These are phyloP conservation scores for Syngnathus typhle DNA, from an alignment of 2,113 vertebrate species.

Conservation along the genomic window DNA sequence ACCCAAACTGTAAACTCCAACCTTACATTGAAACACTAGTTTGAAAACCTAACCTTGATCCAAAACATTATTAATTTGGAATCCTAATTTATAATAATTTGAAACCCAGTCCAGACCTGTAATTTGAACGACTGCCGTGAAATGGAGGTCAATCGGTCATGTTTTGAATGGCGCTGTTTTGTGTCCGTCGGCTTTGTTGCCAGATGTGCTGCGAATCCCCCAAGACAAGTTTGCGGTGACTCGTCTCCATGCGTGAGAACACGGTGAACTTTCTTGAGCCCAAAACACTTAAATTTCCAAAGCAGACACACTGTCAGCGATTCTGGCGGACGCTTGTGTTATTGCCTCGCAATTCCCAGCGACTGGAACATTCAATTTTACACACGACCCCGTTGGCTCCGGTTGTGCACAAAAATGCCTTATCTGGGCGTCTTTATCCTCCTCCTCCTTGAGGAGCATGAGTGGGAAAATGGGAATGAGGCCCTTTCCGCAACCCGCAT, in stretches of 20 bases:
- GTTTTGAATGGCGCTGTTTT: background rate
- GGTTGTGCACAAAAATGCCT: constrained; percentile 34
- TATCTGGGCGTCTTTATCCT: constrained; percentile 20
- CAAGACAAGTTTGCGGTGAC: background rate
- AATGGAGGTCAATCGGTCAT: background rate
- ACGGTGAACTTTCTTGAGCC: background rate
- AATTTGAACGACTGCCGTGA: background rate
- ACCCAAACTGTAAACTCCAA: background rate
- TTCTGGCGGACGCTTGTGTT: background rate
- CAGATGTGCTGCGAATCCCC: background rate
- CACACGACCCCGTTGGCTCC: constrained; percentile 18
- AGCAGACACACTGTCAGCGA: background rate
- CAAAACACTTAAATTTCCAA: background rate
- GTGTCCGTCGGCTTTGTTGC: background rate
- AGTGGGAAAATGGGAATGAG: background rate
- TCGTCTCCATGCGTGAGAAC: background rate
- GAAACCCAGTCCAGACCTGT: too few species aligned
- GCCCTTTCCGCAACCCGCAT: background rate
- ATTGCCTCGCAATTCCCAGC: constrained; percentile 19
- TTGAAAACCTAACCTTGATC: background rate
- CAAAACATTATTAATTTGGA: too few species aligned
- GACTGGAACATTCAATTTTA: constrained; percentile 24
- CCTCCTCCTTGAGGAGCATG: background rate
- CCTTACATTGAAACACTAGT: too few species aligned
- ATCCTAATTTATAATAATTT: too few species aligned